Percentiles rank a stretch among this genome's conserved stretches.
Conservation (phyloP, 1,140 invertebrate species). For the Panonychus citri region DNA sequence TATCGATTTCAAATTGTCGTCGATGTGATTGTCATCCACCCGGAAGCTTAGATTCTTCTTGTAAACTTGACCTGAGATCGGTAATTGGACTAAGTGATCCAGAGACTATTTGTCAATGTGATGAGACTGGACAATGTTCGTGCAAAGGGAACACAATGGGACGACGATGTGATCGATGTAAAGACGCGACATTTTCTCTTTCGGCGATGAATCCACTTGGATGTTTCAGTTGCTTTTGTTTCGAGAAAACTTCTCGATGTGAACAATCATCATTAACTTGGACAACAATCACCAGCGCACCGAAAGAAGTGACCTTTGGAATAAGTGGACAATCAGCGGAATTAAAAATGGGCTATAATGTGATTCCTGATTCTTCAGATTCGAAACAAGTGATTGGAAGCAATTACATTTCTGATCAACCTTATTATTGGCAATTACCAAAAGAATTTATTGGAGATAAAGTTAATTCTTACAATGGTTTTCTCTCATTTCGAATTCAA, state of each 20-base stretch:
- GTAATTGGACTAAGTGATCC: slow-evolving; percentile 60
- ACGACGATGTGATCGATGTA: slow-evolving; percentile 61
- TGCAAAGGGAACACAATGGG: slow-evolving; percentile 70
- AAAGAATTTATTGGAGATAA: slow-evolving; percentile 60
- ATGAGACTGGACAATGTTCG: slow-evolving; percentile 52
- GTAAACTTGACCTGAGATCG: slow-evolving; percentile 31
- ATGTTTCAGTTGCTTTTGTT: slow-evolving; percentile 73
- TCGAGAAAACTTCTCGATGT: slow-evolving; percentile 49
- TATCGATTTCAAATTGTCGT: slow-evolving; percentile 65
- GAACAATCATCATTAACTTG: slow-evolving; percentile 49
- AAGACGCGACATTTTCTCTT: slow-evolving; percentile 53
- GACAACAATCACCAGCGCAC: slow-evolving; percentile 28
- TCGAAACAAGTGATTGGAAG: slow-evolving; percentile 46
- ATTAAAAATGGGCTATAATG: slow-evolving; percentile 26
- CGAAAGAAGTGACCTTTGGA: slow-evolving; percentile 11
- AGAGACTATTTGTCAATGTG: slow-evolving; percentile 36
- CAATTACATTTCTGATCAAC: slow-evolving; percentile 41
- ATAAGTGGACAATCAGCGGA: slow-evolving; percentile 16
- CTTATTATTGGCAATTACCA: slow-evolving; percentile 53
- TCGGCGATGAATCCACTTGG: slow-evolving; percentile 39
- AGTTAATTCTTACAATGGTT: slow-evolving; percentile 45
- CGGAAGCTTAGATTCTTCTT: slow-evolving; percentile 33
- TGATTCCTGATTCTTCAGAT: slow-evolving; percentile 41
- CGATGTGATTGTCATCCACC: slow-evolving; percentile 48
- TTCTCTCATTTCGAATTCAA: neutral